These are phyloP conservation scores for Papilio glaucus DNA, from an alignment of 1,140 invertebrate species.

Conservation along the genomic window DNA sequence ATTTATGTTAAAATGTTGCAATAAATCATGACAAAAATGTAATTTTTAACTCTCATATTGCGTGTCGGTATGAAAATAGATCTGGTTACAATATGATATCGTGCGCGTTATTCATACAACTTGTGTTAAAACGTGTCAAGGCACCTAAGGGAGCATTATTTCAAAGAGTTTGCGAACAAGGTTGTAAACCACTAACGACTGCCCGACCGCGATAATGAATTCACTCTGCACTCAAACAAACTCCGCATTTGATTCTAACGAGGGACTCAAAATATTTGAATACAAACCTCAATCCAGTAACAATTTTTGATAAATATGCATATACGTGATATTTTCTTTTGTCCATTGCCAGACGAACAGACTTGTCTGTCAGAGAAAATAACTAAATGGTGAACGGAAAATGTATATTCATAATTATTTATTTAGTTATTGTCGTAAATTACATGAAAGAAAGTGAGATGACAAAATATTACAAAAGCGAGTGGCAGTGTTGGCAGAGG, in stretches of 20 bases:
- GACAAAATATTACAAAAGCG: too few relatives aligned
- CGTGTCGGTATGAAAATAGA: conserved; percentile 36
- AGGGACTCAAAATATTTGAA: conserved; percentile 71
- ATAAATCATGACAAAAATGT: neutral
- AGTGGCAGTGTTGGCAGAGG: too few relatives aligned
- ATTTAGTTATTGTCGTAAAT: too few relatives aligned
- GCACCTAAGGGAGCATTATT: conserved; percentile 70
- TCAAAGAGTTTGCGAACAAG: conserved; percentile 75
- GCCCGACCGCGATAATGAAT: conserved; percentile 78
- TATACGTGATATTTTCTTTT: neutral
- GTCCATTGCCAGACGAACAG: neutral
- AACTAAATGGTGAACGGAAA: neutral
- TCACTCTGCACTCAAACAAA: conserved; percentile 66
- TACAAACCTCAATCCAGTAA: conserved; percentile 42
- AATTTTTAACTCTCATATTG: conserved; percentile 21
- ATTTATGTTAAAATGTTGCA: neutral
- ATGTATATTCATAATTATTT: too few relatives aligned
- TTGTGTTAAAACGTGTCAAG: conserved; percentile 56
- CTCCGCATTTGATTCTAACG: conserved; percentile 76
- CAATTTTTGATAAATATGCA: neutral
- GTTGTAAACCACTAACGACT: conserved; percentile 79
- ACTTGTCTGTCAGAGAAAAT: neutral
- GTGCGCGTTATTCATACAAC: conserved; percentile 35
- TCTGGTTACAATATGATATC: conserved; percentile 35
- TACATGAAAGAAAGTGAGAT: too few relatives aligned